Evolutionary conservation across 2,888 invertebrate species (phyloP).

Genomic region (Pyralis farinalis): DNA sequence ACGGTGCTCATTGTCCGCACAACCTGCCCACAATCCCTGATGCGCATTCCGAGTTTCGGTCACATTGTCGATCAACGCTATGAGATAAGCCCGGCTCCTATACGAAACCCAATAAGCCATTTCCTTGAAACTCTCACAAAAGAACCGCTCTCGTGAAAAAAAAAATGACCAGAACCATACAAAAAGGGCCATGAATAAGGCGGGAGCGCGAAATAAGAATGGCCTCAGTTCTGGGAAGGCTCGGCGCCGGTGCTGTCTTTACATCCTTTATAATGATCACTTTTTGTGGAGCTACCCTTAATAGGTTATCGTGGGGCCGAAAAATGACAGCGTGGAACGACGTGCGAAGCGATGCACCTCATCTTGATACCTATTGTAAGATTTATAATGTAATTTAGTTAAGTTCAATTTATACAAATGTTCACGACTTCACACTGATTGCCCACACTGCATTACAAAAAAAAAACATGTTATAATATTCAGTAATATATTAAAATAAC

Average conservation of each 20-base stretch:
- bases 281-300: constrained; percentile 71
- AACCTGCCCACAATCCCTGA: not conserved
- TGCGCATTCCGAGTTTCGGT: constrained; percentile 56
- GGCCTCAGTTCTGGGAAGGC: constrained; percentile 74
- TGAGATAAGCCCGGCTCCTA: constrained; percentile 66
- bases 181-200: constrained; percentile 72
- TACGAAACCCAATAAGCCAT: constrained; percentile 77
- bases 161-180: constrained; percentile 57
- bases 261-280: constrained; percentile 74
- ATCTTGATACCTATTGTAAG: too few species aligned
- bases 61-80: constrained; percentile 51
- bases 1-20: constrained; percentile 45
- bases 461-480: too few species aligned
- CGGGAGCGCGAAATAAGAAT: constrained; percentile 79
- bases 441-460: too few species aligned
- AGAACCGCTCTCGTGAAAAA: constrained; percentile 70
- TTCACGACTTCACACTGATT: too few species aligned
- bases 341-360: constrained; percentile 33
- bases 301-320: constrained; percentile 68
- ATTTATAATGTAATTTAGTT: too few species aligned
- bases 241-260: constrained; percentile 75
- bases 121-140: constrained; percentile 75
- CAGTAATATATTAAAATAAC: too few species aligned
- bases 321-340: constrained; percentile 39
- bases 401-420: too few species aligned